Conservation (phyloP, 2,113 vertebrate genomes). For the Dasypus novemcinctus region DNA sequence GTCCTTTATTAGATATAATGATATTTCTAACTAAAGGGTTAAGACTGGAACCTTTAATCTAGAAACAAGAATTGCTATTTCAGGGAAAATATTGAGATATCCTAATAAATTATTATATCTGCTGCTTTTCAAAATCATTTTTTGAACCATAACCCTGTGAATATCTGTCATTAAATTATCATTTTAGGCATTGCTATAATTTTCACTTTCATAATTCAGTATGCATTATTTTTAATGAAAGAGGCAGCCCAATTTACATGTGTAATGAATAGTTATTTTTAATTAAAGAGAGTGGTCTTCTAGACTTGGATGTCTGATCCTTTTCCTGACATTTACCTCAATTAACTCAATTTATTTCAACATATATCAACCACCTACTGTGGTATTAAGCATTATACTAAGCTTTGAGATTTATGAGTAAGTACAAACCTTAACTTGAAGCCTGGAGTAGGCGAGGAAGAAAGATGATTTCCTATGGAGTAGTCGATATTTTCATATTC, state of each 20-base stretch:
- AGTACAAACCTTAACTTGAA: background rate
- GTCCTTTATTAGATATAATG: background rate
- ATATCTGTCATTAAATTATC: background rate
- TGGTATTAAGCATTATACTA: background rate
- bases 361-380: slow-evolving; percentile 32
- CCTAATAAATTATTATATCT: background rate
- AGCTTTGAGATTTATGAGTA: slow-evolving; percentile 24
- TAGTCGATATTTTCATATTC: background rate
- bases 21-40: background rate
- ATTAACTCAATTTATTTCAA: slow-evolving; percentile 56
- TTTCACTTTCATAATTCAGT: slow-evolving; percentile 43
- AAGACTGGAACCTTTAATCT: background rate
- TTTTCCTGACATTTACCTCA: slow-evolving; percentile 50
- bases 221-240: slow-evolving; percentile 44
- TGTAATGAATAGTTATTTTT: slow-evolving; percentile 58
- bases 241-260: slow-evolving; percentile 32
- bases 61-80: background rate
- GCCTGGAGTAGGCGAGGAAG: background rate
- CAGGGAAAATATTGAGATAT: background rate
- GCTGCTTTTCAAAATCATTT: background rate
- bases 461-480: background rate
- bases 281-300: slow-evolving; percentile 62
- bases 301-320: slow-evolving; percentile 14
- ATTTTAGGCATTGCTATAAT: slow-evolving; percentile 30
- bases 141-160: background rate